Evolutionary conservation across 2,888 invertebrate genomes (phyloP), one percentile per base, ranked within the genome.

Genomic region (Thelaira solivaga): DNA sequence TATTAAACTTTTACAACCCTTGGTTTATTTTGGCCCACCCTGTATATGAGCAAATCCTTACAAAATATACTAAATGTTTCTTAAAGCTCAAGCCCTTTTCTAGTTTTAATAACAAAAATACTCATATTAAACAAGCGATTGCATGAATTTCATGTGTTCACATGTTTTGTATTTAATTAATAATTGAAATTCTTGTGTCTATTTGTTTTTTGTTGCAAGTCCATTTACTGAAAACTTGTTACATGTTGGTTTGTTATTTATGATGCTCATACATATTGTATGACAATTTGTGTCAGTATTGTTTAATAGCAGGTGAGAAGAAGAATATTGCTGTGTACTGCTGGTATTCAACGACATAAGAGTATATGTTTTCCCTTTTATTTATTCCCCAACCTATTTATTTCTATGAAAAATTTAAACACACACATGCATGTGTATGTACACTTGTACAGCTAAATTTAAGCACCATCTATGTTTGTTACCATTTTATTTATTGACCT

Each of bases 401-500:
- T 55, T 45, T 4, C 8, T 8, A 13, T 34, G 4, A 1, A 4
- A 26, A 4, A 5, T 1, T 22, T 16, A 31, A 22, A 26, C 16
- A 57, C 13, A 26, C 2, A 22, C 20, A 26, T 13, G 7, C 47
- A 62, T 16, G 29, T 1, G 10, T 31, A 20, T 16, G 8, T 11
- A 29, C 26, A 8, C 8, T 16, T 1, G 10, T 8, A 34, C 16
- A 41, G 3, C 10, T 20, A 43, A 2, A 43, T 49, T 7, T 18
- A 1, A 47, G 24, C 11, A 34, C 11, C 6, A 24, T 18, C 16
- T 22, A n/a, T n/a, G 10, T n/a, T 45, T 29, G 16, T 59, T 41
- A 5, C 7, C 11, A 53, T 47, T 55, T 59, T 47, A 36, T 65
- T 59, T 65, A 74, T 67, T 74, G 74, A 74, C 74, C 67, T 51